These are phyloP conservation scores for Vanacampus margaritifer DNA, from an alignment of 2,113 vertebrate genomes.

Conservation along the genomic window DNA sequence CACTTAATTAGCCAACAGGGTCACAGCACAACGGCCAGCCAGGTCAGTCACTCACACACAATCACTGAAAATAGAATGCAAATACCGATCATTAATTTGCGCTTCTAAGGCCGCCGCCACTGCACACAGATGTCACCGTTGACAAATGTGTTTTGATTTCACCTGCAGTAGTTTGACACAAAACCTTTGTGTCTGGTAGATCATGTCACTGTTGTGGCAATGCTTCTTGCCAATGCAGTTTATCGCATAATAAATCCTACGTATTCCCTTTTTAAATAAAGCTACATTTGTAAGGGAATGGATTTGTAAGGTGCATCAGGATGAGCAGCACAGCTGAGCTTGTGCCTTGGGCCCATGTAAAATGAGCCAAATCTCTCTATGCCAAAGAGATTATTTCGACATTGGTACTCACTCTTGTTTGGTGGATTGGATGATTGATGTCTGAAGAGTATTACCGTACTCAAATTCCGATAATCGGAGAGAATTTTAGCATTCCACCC, in stretches of 20 bases:
- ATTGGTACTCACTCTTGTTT: neutral
- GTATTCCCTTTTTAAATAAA: no score
- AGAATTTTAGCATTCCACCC: neutral
- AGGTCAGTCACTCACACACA: neutral
- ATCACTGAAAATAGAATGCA: neutral
- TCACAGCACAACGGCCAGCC: constrained; percentile 35
- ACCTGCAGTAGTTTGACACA: constrained; percentile 13
- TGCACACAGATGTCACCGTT: neutral
- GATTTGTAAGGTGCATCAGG: no score
- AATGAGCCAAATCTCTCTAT: no score
- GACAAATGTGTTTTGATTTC: constrained; percentile 10
- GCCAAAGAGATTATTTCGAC: no score
- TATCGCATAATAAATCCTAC: no score
- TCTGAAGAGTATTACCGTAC: neutral
- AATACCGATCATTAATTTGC: neutral
- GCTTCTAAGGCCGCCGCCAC: neutral
- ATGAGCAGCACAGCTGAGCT: no score
- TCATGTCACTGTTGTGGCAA: no score
- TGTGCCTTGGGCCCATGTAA: no score
- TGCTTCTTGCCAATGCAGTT: no score
- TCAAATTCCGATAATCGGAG: neutral
- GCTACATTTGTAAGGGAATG: no score
- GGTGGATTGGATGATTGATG: neutral
- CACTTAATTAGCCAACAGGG: constrained; percentile 65
- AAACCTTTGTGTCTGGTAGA: no score